Base-by-base conservation (phyloP, 2,797 vertebrate species). In the Sebastes aleutianus region DNA sequence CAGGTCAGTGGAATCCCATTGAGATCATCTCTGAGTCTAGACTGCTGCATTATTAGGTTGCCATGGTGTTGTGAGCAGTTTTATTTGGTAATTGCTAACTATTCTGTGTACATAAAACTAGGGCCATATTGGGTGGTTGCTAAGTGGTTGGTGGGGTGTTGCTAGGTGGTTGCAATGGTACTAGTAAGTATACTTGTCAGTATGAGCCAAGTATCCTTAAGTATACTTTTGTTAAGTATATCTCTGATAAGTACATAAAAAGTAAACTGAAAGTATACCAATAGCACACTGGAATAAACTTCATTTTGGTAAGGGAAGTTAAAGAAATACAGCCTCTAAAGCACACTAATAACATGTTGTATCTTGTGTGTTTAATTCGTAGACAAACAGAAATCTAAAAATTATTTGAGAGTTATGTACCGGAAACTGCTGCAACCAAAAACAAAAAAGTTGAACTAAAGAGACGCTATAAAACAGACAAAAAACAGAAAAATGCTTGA, bases 1-100 rank as follows among this genome's bases (percentile, higher is more conserved):
- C 71, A 89, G 94, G 94, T 95, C 56, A 73, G 88, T 77, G 27
- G 11, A 56, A 54, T 58, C 36, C 5, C 36, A 56, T 3, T 31
- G n/a, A 78, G 8, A 36, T 50, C 3, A 14, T 43, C 9, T 20
- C 54, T 54, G 29, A 47, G 43, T 47, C 43, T 47, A 18, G 8
- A 32, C 36, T 18, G 13, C 8, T 43, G 11, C 39, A 31, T 62
- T 9, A 81, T 6, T 11, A 29, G 3, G n/a, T 24, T 43, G 4
- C 22, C 22, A 14, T 59, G 26, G 26, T 58, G 24, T 39, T 70
- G 18, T 59, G 26, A 56, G 39, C 26, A 13, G 20, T 3, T 50
- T 11, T 22, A 36, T n/a, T n/a, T 50, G 14, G 16, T 56, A 24
- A 31, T 65, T 65, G 9, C 7, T 58, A 34, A 61, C 27, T 9